Evolutionary conservation across 92 coral and sea anemone species (phyloP).

Genomic region (Desmophyllum pertusum): DNA sequence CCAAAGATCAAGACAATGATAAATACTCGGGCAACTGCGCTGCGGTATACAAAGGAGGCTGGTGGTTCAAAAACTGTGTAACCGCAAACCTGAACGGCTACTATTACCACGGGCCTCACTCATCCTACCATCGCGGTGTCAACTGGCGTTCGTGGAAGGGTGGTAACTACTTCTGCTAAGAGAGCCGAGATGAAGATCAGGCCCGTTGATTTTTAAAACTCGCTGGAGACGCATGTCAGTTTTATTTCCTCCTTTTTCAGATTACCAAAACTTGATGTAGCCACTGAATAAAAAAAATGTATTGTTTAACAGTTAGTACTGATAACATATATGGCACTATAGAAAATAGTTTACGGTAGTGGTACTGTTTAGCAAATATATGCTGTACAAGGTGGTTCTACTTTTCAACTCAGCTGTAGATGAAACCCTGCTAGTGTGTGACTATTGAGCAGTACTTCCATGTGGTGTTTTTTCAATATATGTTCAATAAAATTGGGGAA

Average conservation of each 20-base stretch:
- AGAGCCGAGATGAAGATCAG: conserved; percentile 66
- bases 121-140: conserved; percentile 48
- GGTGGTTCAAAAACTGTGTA: conserved; percentile 58
- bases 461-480: too few species aligned
- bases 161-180: conserved; percentile 54
- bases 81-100: conserved; percentile 47
- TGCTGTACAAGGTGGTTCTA: not conserved
- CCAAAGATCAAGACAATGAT: conserved; percentile 64
- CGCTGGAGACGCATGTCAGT: not conserved
- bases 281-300: not conserved
- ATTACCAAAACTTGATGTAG: too few species aligned
- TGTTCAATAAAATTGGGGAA: too few species aligned
- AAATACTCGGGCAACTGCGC: conserved; percentile 27
- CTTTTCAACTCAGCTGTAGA: too few species aligned
- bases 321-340: not conserved
- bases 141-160: conserved; percentile 72
- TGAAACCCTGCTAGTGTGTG: not conserved
- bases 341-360: too few species aligned
- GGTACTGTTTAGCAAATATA: too few species aligned
- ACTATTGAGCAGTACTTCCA: not conserved
- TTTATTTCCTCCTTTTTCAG: not conserved
- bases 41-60: conserved; percentile 35
- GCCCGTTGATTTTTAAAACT: conserved; percentile 13
- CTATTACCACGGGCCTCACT: conserved; percentile 59
- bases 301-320: not conserved